These are phyloP conservation scores for Rhabdornis inornatus DNA, from an alignment of 2,113 vertebrate genomes.

Conservation along the genomic window DNA sequence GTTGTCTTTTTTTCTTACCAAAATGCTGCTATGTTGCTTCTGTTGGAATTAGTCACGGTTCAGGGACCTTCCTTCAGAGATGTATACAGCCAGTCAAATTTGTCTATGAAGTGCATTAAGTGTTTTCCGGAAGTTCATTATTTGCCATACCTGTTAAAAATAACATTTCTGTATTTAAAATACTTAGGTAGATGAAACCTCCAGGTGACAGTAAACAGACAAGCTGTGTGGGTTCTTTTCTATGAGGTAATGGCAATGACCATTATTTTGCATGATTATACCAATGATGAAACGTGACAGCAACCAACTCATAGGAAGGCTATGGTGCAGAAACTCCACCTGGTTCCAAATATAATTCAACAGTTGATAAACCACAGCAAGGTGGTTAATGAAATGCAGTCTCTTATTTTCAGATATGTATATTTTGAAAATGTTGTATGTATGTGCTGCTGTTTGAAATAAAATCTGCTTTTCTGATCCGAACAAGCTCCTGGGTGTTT, in stretches of 20 bases:
- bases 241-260: not conserved
- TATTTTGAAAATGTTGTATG: conserved; percentile 1
- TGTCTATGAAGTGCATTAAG: not conserved
- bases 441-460: conserved; percentile 4
- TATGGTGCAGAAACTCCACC: not conserved
- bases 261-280: not conserved
- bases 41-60: not conserved
- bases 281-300: not conserved
- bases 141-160: not conserved
- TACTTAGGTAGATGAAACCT: not conserved
- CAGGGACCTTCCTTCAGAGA: not conserved
- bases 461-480: conserved; percentile 1
- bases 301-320: not conserved
- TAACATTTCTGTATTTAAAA: not conserved
- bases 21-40: not conserved
- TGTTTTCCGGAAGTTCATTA: not conserved
- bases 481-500: fast-evolving
- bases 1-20: not conserved
- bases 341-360: not conserved
- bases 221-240: not conserved
- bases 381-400: not conserved
- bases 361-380: not conserved
- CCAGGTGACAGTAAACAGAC: not conserved
- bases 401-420: not conserved
- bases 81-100: not conserved